phyloP scores from a whole-genome alignment of 1,140 invertebrate genomes.

The Tachypleus tridentatus region DNA sequence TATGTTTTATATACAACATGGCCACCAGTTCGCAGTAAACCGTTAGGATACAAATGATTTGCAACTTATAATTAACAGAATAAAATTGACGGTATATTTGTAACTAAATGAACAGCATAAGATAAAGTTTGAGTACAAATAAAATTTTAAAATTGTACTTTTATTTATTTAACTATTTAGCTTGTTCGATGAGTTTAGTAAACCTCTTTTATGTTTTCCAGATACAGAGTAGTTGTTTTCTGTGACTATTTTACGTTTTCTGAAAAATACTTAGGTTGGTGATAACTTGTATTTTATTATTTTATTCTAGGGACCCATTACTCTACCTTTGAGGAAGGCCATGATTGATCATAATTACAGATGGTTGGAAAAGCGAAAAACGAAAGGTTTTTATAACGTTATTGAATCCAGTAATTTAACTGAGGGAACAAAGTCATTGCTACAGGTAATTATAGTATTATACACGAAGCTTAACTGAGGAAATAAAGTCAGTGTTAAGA shows the following conservation, averaged over 20 bases:
- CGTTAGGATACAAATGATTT: no score
- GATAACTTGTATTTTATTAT: constrained; percentile 3
- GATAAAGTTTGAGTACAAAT: no score
- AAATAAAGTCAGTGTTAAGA: no score
- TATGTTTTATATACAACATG: no score
- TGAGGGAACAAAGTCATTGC: constrained; percentile 56
- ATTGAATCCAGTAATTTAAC: constrained; percentile 66
- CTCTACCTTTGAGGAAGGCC: constrained; percentile 47
- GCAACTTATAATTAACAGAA: no score
- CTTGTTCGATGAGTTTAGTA: no score
- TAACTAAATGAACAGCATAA: no score
- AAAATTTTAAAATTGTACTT: no score
- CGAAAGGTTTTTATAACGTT: constrained; percentile 78
- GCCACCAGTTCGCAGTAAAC: no score
- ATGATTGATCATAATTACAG: constrained; percentile 51
- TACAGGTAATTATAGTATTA: constrained; percentile 34
- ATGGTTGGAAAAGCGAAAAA: constrained; percentile 61
- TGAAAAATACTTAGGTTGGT: neutral
- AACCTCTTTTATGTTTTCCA: neutral
- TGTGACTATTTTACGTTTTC: neutral
- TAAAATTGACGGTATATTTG: no score
- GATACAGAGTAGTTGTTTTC: neutral
- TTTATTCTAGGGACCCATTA: constrained; percentile 36
- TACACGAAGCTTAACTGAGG: no score
- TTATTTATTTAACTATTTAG: no score